A percentile compares a stretch with the other conserved stretches of the same genome.
Evolutionary conservation across 2,888 invertebrate genomes (phyloP).

Genomic region (Tenthredo notha): DNA sequence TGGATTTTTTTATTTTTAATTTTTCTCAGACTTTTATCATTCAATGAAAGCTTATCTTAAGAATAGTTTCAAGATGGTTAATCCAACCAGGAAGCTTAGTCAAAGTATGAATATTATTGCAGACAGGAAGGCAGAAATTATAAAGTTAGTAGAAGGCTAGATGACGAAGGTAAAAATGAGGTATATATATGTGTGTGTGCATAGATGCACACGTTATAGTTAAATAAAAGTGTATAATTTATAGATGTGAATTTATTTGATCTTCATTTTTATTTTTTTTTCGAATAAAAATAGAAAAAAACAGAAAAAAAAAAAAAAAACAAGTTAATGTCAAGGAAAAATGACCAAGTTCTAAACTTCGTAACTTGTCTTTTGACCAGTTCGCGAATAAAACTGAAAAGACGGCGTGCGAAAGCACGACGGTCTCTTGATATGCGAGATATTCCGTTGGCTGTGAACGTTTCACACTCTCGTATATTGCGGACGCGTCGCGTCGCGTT

Average conservation of each 20-base stretch:
- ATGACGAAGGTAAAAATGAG: not conserved
- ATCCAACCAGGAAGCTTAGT: not conserved
- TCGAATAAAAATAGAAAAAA: not conserved
- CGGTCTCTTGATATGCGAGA: not conserved
- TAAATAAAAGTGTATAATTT: not conserved
- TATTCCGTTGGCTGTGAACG: conserved; percentile 27
- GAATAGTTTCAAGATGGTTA: not conserved
- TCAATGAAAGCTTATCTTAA: not conserved
- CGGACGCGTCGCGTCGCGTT: conserved; percentile 36
- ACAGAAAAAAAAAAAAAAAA: too few relatives aligned
- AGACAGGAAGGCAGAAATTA: not conserved
- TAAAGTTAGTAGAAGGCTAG: not conserved
- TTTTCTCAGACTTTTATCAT: not conserved
- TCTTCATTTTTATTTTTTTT: not conserved
- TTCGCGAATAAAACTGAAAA: not conserved
- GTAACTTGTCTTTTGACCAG: not conserved
- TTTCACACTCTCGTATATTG: conserved; percentile 45
- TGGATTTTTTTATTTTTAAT: not conserved
- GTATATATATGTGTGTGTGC: not conserved
- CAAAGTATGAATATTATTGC: not conserved
- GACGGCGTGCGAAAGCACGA: conserved; percentile 2
- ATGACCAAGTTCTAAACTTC: not conserved
- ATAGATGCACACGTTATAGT: not conserved
- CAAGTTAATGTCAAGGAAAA: not conserved
- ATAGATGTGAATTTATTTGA: not conserved